phyloP scores from a whole-genome alignment of 2,888 invertebrate species.

The Volucella zonaria region DNA sequence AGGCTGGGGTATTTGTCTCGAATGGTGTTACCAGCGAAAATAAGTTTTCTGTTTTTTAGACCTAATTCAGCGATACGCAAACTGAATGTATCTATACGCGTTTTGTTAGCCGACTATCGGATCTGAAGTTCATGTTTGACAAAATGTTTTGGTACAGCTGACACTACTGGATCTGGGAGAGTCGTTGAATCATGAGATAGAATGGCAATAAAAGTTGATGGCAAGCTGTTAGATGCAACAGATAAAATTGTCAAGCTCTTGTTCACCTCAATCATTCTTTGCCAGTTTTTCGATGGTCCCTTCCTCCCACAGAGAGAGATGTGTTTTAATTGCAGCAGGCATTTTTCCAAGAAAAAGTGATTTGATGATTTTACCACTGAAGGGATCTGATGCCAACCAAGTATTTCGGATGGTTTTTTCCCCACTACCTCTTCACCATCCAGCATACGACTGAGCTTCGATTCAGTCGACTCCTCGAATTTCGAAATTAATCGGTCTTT shows the following conservation, averaged over 20 bases:
- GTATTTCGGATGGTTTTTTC: conserved; percentile 2
- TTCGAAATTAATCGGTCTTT: conserved; percentile 46
- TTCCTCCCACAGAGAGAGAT: no score
- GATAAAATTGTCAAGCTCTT: not conserved
- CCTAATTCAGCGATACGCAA: no score
- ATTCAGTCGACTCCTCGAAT: conserved; percentile 59
- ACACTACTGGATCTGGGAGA: no score
- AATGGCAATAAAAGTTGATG: not conserved
- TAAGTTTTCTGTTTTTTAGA: no score
- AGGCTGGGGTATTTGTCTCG: no score
- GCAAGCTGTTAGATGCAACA: not conserved
- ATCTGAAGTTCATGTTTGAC: no score
- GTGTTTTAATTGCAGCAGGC: no score
- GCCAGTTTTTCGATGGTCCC: no score
- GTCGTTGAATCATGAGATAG: not conserved
- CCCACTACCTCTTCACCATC: not conserved
- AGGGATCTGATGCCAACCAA: not conserved
- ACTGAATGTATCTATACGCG: no score
- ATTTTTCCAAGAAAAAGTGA: not conserved
- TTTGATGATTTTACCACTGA: not conserved
- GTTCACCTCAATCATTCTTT: not conserved
- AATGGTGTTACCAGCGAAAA: no score
- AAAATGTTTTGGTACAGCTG: no score
- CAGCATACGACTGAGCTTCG: conserved; percentile 52
- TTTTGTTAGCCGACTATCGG: no score